Percentiles rank a stretch among this genome's conserved stretches.
These are phyloP conservation scores for Carapus acus DNA, from an alignment of 2,797 vertebrate species.

Conservation along the genomic window DNA sequence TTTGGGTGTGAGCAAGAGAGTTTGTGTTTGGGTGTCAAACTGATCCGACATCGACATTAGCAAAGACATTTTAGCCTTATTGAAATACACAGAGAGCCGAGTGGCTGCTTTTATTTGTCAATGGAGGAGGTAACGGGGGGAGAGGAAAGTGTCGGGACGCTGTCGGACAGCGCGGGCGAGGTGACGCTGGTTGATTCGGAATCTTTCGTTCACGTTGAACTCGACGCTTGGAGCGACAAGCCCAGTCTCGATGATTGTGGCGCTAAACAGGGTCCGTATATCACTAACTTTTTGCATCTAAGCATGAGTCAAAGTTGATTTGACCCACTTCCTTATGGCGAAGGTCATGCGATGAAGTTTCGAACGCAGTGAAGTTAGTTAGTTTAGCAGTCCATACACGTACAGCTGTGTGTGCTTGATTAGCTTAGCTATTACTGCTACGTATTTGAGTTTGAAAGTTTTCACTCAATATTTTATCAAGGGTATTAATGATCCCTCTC, in stretches of 20 bases:
- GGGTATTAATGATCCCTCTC: too few species aligned
- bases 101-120: background rate
- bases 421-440: too few species aligned
- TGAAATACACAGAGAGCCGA: too few species aligned
- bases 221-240: conserved; percentile 25
- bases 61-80: fast-evolving
- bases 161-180: conserved; percentile 4
- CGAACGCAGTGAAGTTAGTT: too few species aligned
- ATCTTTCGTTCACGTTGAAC: conserved; percentile 45
- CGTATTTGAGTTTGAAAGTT: too few species aligned
- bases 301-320: too few species aligned
- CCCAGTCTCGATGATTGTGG: background rate
- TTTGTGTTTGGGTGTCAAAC: conserved; percentile 2
- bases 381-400: too few species aligned
- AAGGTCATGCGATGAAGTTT: too few species aligned
- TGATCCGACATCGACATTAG: background rate
- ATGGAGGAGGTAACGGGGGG: conserved; percentile 20
- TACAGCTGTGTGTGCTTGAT: too few species aligned
- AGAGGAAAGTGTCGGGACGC: background rate
- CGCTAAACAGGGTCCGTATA: conserved; percentile 31
- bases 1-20: conserved; percentile 7
- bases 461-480: too few species aligned
- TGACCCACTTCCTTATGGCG: too few species aligned
- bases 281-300: background rate
- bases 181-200: conserved; percentile 19